phyloP scores from a whole-genome alignment of 2,888 invertebrate genomes.

The Nomada flava region DNA sequence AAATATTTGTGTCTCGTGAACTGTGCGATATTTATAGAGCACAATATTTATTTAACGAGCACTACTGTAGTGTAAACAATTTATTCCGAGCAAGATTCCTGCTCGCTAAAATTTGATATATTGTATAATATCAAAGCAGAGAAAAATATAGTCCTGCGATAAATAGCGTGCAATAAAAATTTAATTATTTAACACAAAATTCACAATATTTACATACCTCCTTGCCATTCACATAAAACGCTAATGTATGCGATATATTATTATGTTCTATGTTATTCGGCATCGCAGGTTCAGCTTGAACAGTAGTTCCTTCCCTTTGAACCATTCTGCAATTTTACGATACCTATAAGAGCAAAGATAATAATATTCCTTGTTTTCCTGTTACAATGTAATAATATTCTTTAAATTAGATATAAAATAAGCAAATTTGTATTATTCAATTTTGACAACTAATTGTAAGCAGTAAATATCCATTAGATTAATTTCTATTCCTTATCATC shows the following conservation, averaged over 20 bases:
- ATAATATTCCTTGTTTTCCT: neutral
- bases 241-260: conserved; percentile 75
- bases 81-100: neutral
- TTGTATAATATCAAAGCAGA: no score
- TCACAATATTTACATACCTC: conserved; percentile 84
- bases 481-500: neutral
- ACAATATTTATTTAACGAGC: no score
- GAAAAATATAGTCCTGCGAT: no score
- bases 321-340: neutral
- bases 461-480: no score
- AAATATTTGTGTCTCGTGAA: no score
- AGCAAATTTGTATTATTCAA: no score
- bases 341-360: conserved; percentile 3
- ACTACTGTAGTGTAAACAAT: neutral
- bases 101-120: no score
- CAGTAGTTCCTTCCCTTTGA: neutral
- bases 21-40: no score
- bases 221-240: conserved; percentile 88
- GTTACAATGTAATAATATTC: neutral
- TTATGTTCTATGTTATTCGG: neutral
- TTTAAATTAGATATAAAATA: neutral
- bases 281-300: conserved; percentile 2
- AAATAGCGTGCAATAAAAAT: neutral
- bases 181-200: neutral
- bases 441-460: no score